Base-by-base conservation (phyloP, 2,888 invertebrate species). In the Actias luna region DNA sequence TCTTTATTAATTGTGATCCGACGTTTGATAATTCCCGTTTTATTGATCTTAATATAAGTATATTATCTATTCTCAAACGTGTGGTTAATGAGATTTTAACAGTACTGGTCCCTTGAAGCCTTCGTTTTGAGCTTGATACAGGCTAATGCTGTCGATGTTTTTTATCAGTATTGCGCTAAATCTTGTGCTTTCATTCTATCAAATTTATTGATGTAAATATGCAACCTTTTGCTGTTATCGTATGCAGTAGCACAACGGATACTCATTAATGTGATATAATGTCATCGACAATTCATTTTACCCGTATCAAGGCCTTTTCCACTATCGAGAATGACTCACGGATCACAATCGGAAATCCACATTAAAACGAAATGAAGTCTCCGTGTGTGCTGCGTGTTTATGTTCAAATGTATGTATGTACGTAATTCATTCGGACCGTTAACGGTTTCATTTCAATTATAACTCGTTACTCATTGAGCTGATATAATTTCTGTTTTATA, bases 371-470 rank as follows among this genome's bases (percentile, higher is more conserved):
- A 29, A 25, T n/a, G 29, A n/a, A 29, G 55, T n/a, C 29, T 55
- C 27, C 29, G 27, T 55, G 18, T 29, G 12, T 55, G 29, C n/a
- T 55, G 29, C n/a, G 22, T 22, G 46, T 50, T 0, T 55, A 29
- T n/a, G n/a, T n/a, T n/a, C n/a, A n/a, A n/a, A n/a, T n/a, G n/a
- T 52, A 5, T 52, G 12, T 52, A 27, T n/a, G n/a, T 55, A 55
- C 55, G 55, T 55, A 55, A 55, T 55, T 55, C 29, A 55, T 55
- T 55, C 55, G 14, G 67, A 64, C 74, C 74, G 77, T 78, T 78
- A 80, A 79, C 79, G 78, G 78, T 67, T 70, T 67, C 64, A 68
- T 73, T 75, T 71, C 72, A 76, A 71, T 73, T 70, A 65, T 61
- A 39, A 55, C 55, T 55, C 29, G 29, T 55, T 57, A 27, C 33